Evolutionary conservation across 2,888 invertebrate genomes (phyloP).

Genomic region (Ennomos fuscantarius): DNA sequence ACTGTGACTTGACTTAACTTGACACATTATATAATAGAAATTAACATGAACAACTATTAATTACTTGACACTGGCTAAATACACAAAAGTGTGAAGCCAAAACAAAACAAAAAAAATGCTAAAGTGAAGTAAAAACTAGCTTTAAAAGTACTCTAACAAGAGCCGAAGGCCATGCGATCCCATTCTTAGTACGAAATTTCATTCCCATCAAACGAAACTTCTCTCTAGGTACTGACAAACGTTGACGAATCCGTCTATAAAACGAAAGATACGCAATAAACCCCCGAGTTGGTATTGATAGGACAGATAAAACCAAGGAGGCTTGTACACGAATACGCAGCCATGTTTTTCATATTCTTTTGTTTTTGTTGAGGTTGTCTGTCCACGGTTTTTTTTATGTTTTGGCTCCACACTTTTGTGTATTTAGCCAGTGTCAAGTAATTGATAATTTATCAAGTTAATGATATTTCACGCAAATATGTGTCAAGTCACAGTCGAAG

Average conservation of each 20-base stretch:
- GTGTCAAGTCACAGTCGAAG: no score
- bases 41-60: no score
- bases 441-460: no score
- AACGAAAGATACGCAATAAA: constrained; percentile 36
- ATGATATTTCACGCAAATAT: no score
- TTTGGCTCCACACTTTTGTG: no score
- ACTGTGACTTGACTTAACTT: no score
- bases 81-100: no score
- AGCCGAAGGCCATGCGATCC: constrained; percentile 10
- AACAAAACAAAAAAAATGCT: no score
- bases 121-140: background rate
- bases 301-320: constrained; percentile 35
- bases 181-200: constrained; percentile 17
- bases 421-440: no score
- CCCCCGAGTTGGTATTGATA: constrained; percentile 34
- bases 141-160: constrained; percentile 4
- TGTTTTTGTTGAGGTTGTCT: constrained; percentile 6
- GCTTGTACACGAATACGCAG: constrained; percentile 17
- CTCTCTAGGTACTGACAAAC: constrained; percentile 28
- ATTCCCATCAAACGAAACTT: constrained; percentile 32
- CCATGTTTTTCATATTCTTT: constrained; percentile 11
- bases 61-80: no score
- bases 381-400: no score
- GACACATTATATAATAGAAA: no score
- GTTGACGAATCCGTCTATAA: constrained; percentile 32